Base-by-base conservation (phyloP, 2,113 vertebrate species). In the Galeopterus variegatus region DNA sequence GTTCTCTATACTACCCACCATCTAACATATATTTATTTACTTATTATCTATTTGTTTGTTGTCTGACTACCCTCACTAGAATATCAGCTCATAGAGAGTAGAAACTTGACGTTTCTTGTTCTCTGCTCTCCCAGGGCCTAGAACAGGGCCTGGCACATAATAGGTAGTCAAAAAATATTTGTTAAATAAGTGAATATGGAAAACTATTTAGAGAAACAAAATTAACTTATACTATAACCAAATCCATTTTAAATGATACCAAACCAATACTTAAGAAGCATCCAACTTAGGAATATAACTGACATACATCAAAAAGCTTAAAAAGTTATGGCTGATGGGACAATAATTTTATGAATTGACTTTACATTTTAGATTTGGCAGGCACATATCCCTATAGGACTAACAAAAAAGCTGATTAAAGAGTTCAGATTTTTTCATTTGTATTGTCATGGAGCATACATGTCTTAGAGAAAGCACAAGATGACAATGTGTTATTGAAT, bases 241-340 rank as follows among this genome's bases (percentile, higher is more conserved):
- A 67, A 31, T 88, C 2, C 28, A 36, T 69, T 83, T 82, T 69
- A 75, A 87, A 64, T 67, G 85, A 50, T 52, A 85, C 36, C 19
- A 31, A 41, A 89, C 52, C n/a, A 89, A 58, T 83, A 84, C 18
- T 70, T 83, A 62, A 87, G 72, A 26, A 60, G 8, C 15, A 64
- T 93, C 77, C 62, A 62, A n/a, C 50, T 95, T 76, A 88, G 69
- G 14, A 60, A 28, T 75, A 50, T 77, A 69, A 77, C 50, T 54
- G 70, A 52, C 41, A 89, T 70, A 88, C 58, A 83, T 28, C 36
- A 58, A 93, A 76, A 88, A 3, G 75, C 23, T 92, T 88, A n/a
- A 8, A 67, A 83, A 89, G 52, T 88, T 83, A 93, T 62, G 52
- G 52, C 18, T 93, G 70, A 89, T 80, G 89, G 54, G 52, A 50